These are phyloP conservation scores for Anser brachyrhynchus DNA, from an alignment of 2,113 vertebrate genomes.

Conservation along the genomic window DNA sequence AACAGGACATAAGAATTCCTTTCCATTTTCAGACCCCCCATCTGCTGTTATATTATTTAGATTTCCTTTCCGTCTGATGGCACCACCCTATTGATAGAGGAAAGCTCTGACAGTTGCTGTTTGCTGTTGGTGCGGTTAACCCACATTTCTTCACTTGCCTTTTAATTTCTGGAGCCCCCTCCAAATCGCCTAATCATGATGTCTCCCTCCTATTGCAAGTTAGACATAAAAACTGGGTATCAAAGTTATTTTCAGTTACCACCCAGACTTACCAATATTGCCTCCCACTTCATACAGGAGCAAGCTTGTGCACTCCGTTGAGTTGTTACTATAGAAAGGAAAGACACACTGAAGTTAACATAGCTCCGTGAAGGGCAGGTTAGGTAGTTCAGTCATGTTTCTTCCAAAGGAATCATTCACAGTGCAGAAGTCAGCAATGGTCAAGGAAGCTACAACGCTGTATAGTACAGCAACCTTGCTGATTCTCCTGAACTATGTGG, in stretches of 20 bases:
- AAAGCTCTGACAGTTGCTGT: neutral
- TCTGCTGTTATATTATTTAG: neutral
- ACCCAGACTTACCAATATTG: slow-evolving; percentile 83
- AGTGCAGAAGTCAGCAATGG: neutral
- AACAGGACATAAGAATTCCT: neutral
- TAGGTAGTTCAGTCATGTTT: fast-evolving
- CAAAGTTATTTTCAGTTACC: neutral
- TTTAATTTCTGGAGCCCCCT: neutral
- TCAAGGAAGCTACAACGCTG: neutral
- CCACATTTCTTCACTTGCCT: neutral
- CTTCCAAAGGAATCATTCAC: neutral
- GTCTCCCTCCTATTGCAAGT: neutral
- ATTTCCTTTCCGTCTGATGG: neutral
- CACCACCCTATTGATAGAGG: neutral
- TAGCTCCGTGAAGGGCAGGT: neutral
- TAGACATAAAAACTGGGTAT: neutral
- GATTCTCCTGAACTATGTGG: neutral
- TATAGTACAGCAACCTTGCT: neutral
- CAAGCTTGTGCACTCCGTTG: slow-evolving; percentile 64
- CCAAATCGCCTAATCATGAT: neutral
- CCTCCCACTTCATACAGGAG: slow-evolving; percentile 88
- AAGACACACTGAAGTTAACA: neutral
- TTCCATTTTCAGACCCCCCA: neutral
- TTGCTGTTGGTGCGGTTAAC: neutral
- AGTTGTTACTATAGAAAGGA: slow-evolving; percentile 74